Conservation (phyloP, 2,113 vertebrate species). For the Atherinomorus stipes region DNA sequence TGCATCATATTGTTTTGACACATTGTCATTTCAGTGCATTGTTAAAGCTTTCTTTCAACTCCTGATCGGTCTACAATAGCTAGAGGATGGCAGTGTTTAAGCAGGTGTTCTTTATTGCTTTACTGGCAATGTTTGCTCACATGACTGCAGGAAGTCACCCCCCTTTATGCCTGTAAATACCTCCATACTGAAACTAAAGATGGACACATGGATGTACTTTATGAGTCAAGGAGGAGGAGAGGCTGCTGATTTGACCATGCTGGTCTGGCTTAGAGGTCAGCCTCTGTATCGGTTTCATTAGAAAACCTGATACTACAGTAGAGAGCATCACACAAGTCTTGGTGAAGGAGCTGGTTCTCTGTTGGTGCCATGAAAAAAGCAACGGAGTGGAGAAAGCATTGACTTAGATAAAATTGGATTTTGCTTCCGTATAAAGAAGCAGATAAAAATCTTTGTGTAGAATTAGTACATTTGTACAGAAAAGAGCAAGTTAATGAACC, state of each 20-base stretch:
- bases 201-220: slow-evolving; percentile 17
- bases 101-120: slow-evolving; percentile 43
- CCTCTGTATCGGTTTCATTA: slow-evolving; percentile 67
- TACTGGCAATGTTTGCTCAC: slow-evolving; percentile 27
- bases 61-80: not conserved
- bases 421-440: not conserved
- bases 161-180: slow-evolving; percentile 25
- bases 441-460: too few species aligned
- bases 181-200: slow-evolving; percentile 12
- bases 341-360: not conserved
- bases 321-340: slow-evolving; percentile 23
- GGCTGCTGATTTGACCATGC: slow-evolving; percentile 33
- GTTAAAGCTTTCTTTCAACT: slow-evolving; percentile 28
- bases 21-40: slow-evolving; percentile 29
- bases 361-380: not conserved
- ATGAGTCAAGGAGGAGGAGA: slow-evolving; percentile 7
- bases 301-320: slow-evolving; percentile 59
- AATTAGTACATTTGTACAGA: not conserved
- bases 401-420: slow-evolving; percentile 1
- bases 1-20: slow-evolving; percentile 27
- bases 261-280: slow-evolving; percentile 64
- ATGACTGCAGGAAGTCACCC: slow-evolving; percentile 51
- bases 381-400: slow-evolving; percentile 2
- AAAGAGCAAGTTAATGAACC: not conserved
- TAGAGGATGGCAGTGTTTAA: slow-evolving; percentile 33